Evolutionary conservation across 2,113 vertebrate genomes (phyloP).

Genomic region (Plestiodon gilberti): DNA sequence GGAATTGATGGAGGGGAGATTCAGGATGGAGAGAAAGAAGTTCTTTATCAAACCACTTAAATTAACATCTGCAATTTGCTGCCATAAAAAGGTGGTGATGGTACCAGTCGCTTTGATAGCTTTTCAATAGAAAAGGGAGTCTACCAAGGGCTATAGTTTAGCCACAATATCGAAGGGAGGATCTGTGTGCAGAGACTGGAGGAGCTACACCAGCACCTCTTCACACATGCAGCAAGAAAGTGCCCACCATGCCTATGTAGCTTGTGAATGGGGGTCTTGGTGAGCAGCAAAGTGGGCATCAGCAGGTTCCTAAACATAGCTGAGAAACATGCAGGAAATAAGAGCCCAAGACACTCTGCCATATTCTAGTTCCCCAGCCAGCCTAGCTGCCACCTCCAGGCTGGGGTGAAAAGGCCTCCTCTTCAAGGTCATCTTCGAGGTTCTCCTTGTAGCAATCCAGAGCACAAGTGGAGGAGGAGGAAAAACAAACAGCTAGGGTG

Average conservation of each 20-base stretch:
- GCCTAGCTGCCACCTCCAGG: background rate
- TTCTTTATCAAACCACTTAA: background rate
- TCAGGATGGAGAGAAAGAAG: background rate
- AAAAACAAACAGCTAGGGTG: background rate
- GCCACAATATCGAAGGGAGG: no score
- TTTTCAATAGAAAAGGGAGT: background rate
- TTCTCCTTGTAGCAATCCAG: constrained; percentile 53
- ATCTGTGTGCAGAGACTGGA: no score
- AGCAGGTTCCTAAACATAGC: no score
- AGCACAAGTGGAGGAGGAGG: background rate
- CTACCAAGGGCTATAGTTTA: background rate
- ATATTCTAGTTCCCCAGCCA: background rate
- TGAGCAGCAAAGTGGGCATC: background rate
- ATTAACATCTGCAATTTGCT: background rate
- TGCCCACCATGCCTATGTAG: no score
- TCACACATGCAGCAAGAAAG: no score
- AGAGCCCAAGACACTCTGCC: no score
- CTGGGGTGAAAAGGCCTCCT: constrained; percentile 41
- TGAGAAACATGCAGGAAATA: no score
- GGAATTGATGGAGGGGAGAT: background rate
- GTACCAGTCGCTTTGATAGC: background rate
- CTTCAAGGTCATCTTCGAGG: constrained; percentile 39
- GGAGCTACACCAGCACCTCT: background rate
- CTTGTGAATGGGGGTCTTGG: background rate
- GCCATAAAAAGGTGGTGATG: background rate